Evolutionary conservation across 2,888 invertebrate genomes (phyloP), one percentile per base, ranked within the genome.

Genomic region (Didymodactylos carnosus): DNA sequence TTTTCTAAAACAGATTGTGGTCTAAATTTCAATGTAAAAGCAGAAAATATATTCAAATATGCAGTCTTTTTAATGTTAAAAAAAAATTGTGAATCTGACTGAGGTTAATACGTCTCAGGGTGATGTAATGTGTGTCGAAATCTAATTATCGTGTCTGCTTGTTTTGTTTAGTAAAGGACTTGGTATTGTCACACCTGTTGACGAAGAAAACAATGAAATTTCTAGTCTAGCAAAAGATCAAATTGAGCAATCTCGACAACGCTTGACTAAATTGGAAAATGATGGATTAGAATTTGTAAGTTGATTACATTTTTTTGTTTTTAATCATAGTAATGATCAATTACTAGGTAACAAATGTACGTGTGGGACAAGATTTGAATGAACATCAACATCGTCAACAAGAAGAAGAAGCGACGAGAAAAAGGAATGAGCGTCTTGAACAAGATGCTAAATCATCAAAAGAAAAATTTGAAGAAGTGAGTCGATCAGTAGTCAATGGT

Each of bases 111-210:
- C n/a, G n/a, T n/a, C n/a, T n/a, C n/a, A n/a, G 76, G 76, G 25
- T 89, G n/a, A n/a, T 89, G 77, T 86, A 87, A 75, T 19, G 6
- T 27, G 19, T 62, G 2, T 62, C 23, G 46, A 23, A 2, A 14
- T 23, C 14, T 46, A 35, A 40, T 71, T 51, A 76, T n/a, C 35
- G 27, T n/a, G n/a, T n/a, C n/a, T n/a, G n/a, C n/a, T 46, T 76
- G 69, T 5, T 76, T 72, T 7, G 25, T 29, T 16, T n/a, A 83
- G 82, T 74, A 80, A 80, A 75, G 79, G 80, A n/a, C 74, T 80
- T 39, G 82, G 82, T 43, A 81, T 80, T 71, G 80, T 81, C 76
- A 77, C 77, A 19, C 77, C 78, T 74, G 80, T 80, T 29, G 78
- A 79, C 73, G 80, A 80, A 75, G 82, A 82, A 73, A 76, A 80